phyloP scores from a whole-genome alignment of 2,113 vertebrate genomes.

The Syrrhaptes paradoxus region DNA sequence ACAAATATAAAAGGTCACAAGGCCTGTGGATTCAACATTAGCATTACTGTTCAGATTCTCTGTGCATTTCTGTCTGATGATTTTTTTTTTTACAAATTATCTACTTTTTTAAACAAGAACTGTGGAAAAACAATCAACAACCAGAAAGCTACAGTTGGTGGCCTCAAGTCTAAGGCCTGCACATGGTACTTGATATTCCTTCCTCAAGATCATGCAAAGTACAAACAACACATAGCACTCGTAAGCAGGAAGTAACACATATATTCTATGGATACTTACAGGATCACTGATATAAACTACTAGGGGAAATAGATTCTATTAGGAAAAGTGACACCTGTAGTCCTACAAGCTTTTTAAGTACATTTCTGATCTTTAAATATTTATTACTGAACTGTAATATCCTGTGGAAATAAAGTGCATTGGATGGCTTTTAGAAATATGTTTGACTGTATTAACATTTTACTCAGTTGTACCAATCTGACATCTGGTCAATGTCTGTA shows the following conservation, averaged over 20 bases:
- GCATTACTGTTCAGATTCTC: conserved; percentile 55
- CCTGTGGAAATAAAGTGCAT: neutral
- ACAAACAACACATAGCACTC: neutral
- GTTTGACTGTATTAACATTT: neutral
- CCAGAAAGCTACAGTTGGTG: neutral
- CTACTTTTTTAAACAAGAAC: conserved; percentile 55
- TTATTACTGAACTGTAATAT: conserved; percentile 17
- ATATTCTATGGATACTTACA: conserved; percentile 22
- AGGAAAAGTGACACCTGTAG: conserved; percentile 56
- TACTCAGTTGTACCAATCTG: neutral
- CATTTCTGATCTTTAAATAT: conserved; percentile 53
- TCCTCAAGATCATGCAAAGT: neutral
- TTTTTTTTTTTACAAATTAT: conserved; percentile 47
- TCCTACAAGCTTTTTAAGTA: conserved; percentile 54
- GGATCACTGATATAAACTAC: conserved; percentile 40
- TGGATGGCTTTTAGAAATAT: conserved; percentile 26
- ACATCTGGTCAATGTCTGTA: conserved; percentile 18
- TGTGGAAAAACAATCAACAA: conserved; percentile 26
- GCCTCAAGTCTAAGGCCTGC: neutral
- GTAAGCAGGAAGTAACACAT: conserved; percentile 32
- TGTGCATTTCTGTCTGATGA: conserved; percentile 4
- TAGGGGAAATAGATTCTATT: conserved; percentile 38
- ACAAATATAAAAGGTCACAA: conserved; percentile 69
- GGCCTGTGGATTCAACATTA: conserved; percentile 57
- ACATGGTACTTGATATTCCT: neutral